Evolutionary conservation across 2,888 invertebrate species (phyloP).

Genomic region (Vesta saturnalis): DNA sequence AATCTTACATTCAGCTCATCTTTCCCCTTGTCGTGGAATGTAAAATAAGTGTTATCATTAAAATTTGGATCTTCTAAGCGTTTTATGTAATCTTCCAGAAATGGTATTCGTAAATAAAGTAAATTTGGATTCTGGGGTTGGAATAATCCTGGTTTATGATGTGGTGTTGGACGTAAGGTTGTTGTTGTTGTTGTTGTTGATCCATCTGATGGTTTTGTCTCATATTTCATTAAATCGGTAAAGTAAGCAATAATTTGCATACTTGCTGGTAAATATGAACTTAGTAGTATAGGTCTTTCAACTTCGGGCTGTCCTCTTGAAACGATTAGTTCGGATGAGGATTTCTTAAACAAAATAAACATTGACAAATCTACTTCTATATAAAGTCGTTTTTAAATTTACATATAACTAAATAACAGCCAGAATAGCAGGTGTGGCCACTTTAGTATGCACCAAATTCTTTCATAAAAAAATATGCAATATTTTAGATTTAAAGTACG

Average conservation of each 20-base stretch:
- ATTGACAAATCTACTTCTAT: no score
- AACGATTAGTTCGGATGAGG: slow-evolving; percentile 14
- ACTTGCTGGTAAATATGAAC: slow-evolving; percentile 73
- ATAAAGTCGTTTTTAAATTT: no score
- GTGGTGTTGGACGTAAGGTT: slow-evolving; percentile 53
- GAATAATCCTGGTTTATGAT: slow-evolving; percentile 65
- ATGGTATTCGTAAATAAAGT: slow-evolving; percentile 33
- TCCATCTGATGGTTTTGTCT: slow-evolving; percentile 55
- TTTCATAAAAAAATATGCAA: no score
- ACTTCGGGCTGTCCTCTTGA: slow-evolving; percentile 52
- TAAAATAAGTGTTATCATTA: not conserved
- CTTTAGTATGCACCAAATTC: no score
- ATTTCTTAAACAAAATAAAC: slow-evolving; percentile 8
- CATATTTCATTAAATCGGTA: slow-evolving; percentile 71
- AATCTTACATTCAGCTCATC: slow-evolving; percentile 4
- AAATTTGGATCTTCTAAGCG: slow-evolving; percentile 42
- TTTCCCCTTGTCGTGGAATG: not conserved
- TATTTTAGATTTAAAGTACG: no score
- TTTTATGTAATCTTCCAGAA: slow-evolving; percentile 45
- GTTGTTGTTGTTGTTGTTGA: slow-evolving; percentile 52
- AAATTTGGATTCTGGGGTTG: slow-evolving; percentile 63
- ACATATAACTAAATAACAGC: no score
- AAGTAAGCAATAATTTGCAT: slow-evolving; percentile 74
- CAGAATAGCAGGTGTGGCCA: no score
- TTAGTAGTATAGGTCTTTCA: slow-evolving; percentile 66